Base-by-base conservation (phyloP, 2,797 vertebrate genomes). In the Hippopotamyrus pictus region DNA sequence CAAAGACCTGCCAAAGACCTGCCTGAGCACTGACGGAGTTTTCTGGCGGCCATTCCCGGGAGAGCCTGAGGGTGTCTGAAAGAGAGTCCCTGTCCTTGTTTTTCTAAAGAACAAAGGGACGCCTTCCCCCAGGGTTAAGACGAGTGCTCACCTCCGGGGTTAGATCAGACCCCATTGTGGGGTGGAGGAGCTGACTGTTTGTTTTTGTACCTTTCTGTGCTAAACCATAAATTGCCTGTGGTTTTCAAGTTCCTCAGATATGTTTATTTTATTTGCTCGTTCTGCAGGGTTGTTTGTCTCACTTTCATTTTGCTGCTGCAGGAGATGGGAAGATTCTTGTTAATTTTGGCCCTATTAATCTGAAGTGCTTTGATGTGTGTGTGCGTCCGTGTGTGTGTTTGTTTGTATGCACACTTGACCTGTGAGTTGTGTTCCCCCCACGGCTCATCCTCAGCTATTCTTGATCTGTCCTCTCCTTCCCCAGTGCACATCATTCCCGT, bases 401-500 rank as follows among this genome's bases (percentile, higher is more conserved):
- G 62, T 12, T 1, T 41, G 73, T 37, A 33, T 41, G 33, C 12
- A 5, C 12, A 5, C 17, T 44, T 19, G 37, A 6, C 14, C 17
- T 9, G 37, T 19, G 73, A 7, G 14, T 76, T 2, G 3, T 17
- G 69, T 76, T 19, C 17, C 14, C 14, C 33, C 33, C 29, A 19
- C 7, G 5, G 41, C 14, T 25, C n/a, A 83, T 48, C 19, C 46
- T 48, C 79, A 11, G 79, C 41, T 7, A 5, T 19, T 48, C 44
- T 12, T 33, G 33, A 57, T 69, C 25, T 76, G 33, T 41, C 87
- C 57, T 88, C 6, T 88, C 3, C 11, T 89, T 12, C 50, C 44
- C 0, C 93, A 98, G 97, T 98, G 92, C 98, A 98, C 92, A 95
- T 98, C 91, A 97, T 97, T 89, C 97, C 97, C 0, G 94, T 95